A percentile compares a stretch with the other conserved stretches of the same genome.
phyloP scores from a whole-genome alignment of 2,113 vertebrate species.

The Epinephelus lanceolatus region DNA sequence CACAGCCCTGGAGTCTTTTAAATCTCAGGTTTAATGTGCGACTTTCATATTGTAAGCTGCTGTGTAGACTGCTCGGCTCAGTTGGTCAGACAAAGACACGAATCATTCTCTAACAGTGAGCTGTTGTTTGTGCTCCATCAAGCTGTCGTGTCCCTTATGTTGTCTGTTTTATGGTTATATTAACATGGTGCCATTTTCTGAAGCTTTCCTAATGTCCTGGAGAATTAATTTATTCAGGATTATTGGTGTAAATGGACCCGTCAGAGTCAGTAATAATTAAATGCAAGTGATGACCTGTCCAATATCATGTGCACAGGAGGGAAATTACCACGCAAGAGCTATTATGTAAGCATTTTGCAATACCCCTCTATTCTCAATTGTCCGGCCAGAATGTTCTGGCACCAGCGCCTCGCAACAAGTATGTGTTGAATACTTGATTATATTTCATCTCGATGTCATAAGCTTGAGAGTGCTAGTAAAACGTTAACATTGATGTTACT shows the following conservation, averaged over 20 bases:
- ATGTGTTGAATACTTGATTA: constrained; percentile 18
- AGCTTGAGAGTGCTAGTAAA: constrained; percentile 3
- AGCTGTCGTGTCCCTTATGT: background rate
- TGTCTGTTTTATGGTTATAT: background rate
- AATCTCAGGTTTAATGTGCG: constrained; percentile 12
- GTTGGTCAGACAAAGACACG: background rate
- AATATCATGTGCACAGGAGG: background rate
- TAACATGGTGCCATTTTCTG: background rate
- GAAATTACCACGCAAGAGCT: constrained; percentile 8
- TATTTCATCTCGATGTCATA: constrained; percentile 14
- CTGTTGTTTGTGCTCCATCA: background rate
- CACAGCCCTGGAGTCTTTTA: background rate
- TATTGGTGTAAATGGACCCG: background rate
- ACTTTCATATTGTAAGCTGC: background rate
- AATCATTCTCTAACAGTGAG: background rate
- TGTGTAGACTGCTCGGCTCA: background rate
- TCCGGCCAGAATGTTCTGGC: constrained; percentile 25
- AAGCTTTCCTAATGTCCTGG: background rate
- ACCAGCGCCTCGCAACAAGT: constrained; percentile 16
- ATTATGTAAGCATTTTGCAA: constrained; percentile 10
- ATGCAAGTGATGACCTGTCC: constrained; percentile 3
- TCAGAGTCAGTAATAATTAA: background rate
- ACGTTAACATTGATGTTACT: background rate
- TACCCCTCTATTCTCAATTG: constrained; percentile 16
- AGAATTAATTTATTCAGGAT: background rate